A percentile compares a stretch with the other conserved stretches of the same genome.
Evolutionary conservation across 2,888 invertebrate species (phyloP).

Genomic region (Lottia gigantea): DNA sequence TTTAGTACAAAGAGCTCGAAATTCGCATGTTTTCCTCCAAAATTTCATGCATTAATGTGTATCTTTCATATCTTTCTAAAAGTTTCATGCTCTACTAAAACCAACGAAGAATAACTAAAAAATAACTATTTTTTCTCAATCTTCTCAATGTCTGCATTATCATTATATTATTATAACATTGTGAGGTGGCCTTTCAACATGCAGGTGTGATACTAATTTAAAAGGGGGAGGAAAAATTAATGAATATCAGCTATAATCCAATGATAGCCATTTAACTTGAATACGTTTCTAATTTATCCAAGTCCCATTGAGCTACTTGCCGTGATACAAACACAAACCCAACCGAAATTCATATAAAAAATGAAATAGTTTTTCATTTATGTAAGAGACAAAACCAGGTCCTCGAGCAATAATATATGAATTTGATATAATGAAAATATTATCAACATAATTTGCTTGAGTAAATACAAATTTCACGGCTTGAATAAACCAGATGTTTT

Average conservation of each 20-base stretch:
- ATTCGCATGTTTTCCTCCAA: too few species aligned
- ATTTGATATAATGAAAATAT: conserved; percentile 5
- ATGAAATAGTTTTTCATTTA: conserved; percentile 11
- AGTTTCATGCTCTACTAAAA: too few species aligned
- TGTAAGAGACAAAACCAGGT: conserved; percentile 7
- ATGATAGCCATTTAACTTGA: conserved; percentile 5
- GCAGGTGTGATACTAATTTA: conserved; percentile 6
- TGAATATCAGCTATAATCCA: conserved; percentile 9
- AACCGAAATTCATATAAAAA: background rate
- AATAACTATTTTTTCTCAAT: too few species aligned
- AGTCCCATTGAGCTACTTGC: background rate
- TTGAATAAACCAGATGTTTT: conserved; percentile 2
- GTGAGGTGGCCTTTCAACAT: too few species aligned
- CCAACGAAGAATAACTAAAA: too few species aligned
- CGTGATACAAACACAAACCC: conserved; percentile 1
- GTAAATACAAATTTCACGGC: conserved; percentile 9
- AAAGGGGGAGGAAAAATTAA: conserved; percentile 11
- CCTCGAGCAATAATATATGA: conserved; percentile 10
- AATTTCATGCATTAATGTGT: too few species aligned
- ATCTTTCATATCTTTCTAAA: too few species aligned
- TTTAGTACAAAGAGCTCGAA: too few species aligned
- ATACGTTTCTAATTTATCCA: conserved; percentile 3
- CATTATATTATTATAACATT: too few species aligned
- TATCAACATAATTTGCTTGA: conserved; percentile 9
- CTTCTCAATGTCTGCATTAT: too few species aligned